These are phyloP conservation scores for Calcarius lapponicus DNA, from an alignment of 2,797 vertebrate species.

Conservation along the genomic window DNA sequence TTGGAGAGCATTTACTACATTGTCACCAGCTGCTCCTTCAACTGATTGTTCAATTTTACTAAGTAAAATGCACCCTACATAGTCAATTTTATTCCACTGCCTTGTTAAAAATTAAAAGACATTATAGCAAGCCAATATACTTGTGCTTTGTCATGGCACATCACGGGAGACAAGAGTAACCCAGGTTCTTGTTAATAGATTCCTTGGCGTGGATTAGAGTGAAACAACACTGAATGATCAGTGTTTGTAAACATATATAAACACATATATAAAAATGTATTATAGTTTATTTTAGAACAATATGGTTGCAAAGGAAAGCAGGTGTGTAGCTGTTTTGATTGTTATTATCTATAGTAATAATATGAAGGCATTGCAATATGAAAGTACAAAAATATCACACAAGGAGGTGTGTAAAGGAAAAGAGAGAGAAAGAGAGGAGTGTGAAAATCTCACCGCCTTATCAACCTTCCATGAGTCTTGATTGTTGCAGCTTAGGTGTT, in stretches of 20 bases:
- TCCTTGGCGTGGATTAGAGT: not conserved
- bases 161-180: not conserved
- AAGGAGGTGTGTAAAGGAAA: not conserved
- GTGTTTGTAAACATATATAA: not conserved
- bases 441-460: not conserved
- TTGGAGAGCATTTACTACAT: conserved; percentile 44
- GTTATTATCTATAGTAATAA: not conserved
- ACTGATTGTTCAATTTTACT: conserved; percentile 20
- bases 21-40: conserved; percentile 69
- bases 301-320: not conserved
- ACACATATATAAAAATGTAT: not conserved
- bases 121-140: not conserved
- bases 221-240: not conserved
- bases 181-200: not conserved
- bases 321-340: not conserved
- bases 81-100: conserved; percentile 22
- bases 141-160: not conserved
- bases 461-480: not conserved
- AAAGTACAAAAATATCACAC: not conserved
- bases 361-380: not conserved
- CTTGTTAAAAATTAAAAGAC: conserved; percentile 34
- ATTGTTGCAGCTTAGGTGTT: not conserved
- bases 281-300: not conserved
- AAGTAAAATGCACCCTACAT: conserved; percentile 26
- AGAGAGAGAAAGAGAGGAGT: not conserved